Evolutionary conservation across 1,140 invertebrate species (phyloP), one percentile per base, ranked within the genome.

Genomic region (Psix sp.): DNA sequence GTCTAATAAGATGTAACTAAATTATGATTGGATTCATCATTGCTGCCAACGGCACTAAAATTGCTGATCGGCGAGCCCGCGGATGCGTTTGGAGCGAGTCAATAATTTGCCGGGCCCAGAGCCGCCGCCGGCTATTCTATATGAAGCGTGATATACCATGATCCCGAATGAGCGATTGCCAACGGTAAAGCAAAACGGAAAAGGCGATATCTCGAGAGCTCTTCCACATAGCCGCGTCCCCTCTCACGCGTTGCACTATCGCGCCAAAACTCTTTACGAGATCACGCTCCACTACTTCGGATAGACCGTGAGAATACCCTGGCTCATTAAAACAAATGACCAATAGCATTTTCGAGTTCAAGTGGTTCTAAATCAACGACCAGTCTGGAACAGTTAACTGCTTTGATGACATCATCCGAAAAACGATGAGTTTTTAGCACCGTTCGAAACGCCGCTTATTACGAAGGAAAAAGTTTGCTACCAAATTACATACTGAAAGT

Each of bases 21-120:
- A 84, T 85, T 85, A 84, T 85, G 84, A 85, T 85, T 85, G 84
- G 84, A 85, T 85, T 85, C 83, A 85, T 85, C 84, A 85, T 85
- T 85, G 83, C 80, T 80, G 80, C 74, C 59, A 79, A 80, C 78
- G 67, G 83, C 70, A 77, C 74, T 84, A 76, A 62, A 83, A 84
- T 84, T 81, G 84, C 76, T 82, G 76, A 82, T 82, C 76, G 77
- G 70, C 73, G 59, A 70, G 65, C 54, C 48, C 38, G 60, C 16
- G 49, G 71, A 74, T 60, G 66, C 29, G 75, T 60, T 43, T 43
- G 33, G 31, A 35, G 52, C 49, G 39, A 75, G 82, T 80, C 82
- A 85, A 85, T 84, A 83, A 79, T 84, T 85, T 77, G 74, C 77
- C 81, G 68, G 70, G 49, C 66, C 39, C 75, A 76, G 81, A 59